phyloP scores from a whole-genome alignment of 2,797 vertebrate species.

The Ataeniobius toweri region DNA sequence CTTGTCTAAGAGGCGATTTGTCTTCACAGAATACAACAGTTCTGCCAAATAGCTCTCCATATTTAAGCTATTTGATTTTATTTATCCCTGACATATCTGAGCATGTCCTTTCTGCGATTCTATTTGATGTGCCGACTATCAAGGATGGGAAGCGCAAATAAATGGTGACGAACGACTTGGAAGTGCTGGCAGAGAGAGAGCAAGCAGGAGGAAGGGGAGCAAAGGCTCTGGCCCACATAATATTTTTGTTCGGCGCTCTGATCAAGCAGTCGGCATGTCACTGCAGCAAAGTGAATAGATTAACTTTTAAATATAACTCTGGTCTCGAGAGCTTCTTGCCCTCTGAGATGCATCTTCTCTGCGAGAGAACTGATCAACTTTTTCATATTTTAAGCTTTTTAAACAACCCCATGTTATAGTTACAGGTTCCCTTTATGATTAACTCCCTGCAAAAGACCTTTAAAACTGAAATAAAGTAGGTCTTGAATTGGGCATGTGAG shows the following conservation, averaged over 20 bases:
- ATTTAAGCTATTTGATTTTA: slow-evolving; percentile 74
- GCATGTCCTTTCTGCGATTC: slow-evolving; percentile 75
- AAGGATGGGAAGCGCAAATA: slow-evolving; percentile 78
- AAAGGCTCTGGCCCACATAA: slow-evolving; percentile 79
- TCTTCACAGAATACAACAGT: slow-evolving; percentile 71
- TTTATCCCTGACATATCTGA: slow-evolving; percentile 72
- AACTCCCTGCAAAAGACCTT: slow-evolving; percentile 42
- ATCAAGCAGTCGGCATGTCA: slow-evolving; percentile 80
- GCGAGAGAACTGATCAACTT: slow-evolving; percentile 71
- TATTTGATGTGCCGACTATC: slow-evolving; percentile 79
- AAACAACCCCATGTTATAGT: slow-evolving; percentile 37
- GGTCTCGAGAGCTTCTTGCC: slow-evolving; percentile 74
- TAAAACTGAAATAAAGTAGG: slow-evolving; percentile 37
- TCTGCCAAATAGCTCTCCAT: slow-evolving; percentile 70
- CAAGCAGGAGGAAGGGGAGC: slow-evolving; percentile 67
- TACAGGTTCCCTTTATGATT: slow-evolving; percentile 54
- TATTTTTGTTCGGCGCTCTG: slow-evolving; percentile 77
- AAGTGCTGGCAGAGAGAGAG: slow-evolving; percentile 47
- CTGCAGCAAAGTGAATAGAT: slow-evolving; percentile 84
- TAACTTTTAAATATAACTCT: slow-evolving; percentile 80
- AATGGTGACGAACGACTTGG: slow-evolving; percentile 71
- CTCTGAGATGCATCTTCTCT: slow-evolving; percentile 68
- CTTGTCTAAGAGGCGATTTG: slow-evolving; percentile 68
- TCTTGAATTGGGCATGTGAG: slow-evolving; percentile 36
- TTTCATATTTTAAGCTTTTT: slow-evolving; percentile 59